Base-by-base conservation (phyloP, 2,888 invertebrate genomes). In the Andrena fulva region DNA sequence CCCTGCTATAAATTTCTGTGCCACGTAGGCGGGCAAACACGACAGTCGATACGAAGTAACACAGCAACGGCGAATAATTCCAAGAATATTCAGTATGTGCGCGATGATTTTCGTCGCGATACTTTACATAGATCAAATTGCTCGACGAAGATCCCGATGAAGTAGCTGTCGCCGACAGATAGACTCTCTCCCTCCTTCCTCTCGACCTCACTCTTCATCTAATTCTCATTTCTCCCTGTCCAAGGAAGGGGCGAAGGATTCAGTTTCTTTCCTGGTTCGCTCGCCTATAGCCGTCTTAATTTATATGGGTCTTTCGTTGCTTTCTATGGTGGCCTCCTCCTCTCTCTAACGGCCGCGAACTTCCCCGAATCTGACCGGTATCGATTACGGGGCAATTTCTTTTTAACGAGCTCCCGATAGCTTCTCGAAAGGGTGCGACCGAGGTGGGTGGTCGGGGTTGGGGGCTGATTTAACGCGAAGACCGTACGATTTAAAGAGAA, bases 321-420 rank as follows among this genome's bases (percentile, higher is more conserved):
- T 75, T 77, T 79, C 77, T 69, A 69, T 6, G 63, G 59, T 16
- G 24, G 3, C 33, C 20, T 7, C 6, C 31, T 52, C 12, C 70
- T 27, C 29, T 35, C 64, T 27, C 29, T 31, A 52, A 10, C n/a
- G 62, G 27, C 33, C 56, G 29, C 71, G 73, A 60, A 77, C 48
- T 64, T 76, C 64, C 63, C 60, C 72, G 84, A 87, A 84, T 77
- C 78, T 54, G 31, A 74, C 68, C 1, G 60, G 62, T 87, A 90
- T 91, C 86, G 90, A 90, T 91, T 87, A 87, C 82, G 71, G 72
- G 84, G 83, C 90, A 90, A 91, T 90, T 90, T 87, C 89, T 86
- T 89, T 91, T 89, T 89, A 91, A 91, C 89, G 88, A 91, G 88
- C 78, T 83, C 80, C 71, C 85, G 85, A 90, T 88, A 88, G 86